Evolutionary conservation across 1,140 invertebrate species (phyloP).

Genomic region (Leucophenga varia): DNA sequence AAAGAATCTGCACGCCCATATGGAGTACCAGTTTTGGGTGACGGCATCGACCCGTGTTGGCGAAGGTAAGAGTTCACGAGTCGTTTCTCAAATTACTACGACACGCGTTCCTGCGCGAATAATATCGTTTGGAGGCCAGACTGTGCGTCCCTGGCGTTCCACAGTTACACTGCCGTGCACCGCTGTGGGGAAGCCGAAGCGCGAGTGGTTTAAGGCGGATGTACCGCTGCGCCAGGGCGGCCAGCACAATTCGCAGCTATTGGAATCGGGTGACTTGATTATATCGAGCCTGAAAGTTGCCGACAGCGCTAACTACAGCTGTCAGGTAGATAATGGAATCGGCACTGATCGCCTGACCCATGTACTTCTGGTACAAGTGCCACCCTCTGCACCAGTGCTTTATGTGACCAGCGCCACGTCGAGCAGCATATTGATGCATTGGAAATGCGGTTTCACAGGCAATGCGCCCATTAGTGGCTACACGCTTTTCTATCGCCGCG

Average conservation of each 20-base stretch:
- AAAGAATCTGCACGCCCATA: slow-evolving; percentile 71
- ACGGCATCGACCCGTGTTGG: slow-evolving; percentile 75
- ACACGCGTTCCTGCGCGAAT: slow-evolving; percentile 68
- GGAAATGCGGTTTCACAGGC: slow-evolving; percentile 71
- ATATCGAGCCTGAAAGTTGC: slow-evolving; percentile 65
- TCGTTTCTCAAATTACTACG: slow-evolving; percentile 62
- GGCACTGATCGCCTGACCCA: slow-evolving; percentile 68
- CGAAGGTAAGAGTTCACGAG: slow-evolving; percentile 72
- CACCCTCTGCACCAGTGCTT: slow-evolving; percentile 68
- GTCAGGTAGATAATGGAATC: slow-evolving; percentile 71
- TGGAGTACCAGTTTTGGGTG: slow-evolving; percentile 81
- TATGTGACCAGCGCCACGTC: slow-evolving; percentile 73
- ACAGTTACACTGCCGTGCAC: slow-evolving; percentile 66
- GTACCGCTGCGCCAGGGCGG: slow-evolving; percentile 56
- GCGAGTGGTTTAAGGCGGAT: slow-evolving; percentile 68
- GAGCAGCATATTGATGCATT: slow-evolving; percentile 69
- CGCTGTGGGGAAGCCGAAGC: slow-evolving; percentile 66
- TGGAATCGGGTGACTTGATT: slow-evolving; percentile 67
- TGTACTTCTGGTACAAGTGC: slow-evolving; percentile 67
- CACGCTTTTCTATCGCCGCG: slow-evolving; percentile 67
- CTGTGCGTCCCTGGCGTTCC: slow-evolving; percentile 67
- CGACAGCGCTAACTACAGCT: slow-evolving; percentile 76
- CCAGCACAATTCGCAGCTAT: slow-evolving; percentile 62
- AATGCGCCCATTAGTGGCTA: slow-evolving; percentile 68
- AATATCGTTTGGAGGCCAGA: slow-evolving; percentile 67